Percentiles rank a stretch among this genome's conserved stretches.
Evolutionary conservation across 2,888 invertebrate genomes (phyloP).

Genomic region (Nomada ruficornis): DNA sequence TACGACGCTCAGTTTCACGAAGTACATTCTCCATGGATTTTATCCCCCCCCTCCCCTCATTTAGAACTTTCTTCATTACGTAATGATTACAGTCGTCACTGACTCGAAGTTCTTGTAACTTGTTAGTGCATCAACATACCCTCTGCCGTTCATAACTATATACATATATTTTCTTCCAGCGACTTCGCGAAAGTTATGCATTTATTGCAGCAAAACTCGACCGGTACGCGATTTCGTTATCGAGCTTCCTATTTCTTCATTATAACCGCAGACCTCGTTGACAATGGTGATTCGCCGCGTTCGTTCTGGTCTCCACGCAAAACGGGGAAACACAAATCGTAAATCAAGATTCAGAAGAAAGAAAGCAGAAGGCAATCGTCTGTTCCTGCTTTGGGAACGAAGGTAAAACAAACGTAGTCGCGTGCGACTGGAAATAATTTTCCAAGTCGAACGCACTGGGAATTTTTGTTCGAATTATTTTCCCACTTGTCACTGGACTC

Average conservation of each 20-base stretch:
- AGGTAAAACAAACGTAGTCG: background rate
- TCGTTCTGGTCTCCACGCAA: background rate
- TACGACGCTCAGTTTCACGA: background rate
- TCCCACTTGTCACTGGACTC: conserved; percentile 20
- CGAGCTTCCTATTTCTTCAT: background rate
- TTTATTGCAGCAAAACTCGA: conserved; percentile 22
- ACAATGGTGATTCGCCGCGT: background rate
- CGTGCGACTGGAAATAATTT: conserved; percentile 10
- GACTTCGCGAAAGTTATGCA: conserved; percentile 23
- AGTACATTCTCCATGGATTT: conserved; percentile 12
- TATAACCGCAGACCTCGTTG: background rate
- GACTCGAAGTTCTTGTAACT: conserved; percentile 31
- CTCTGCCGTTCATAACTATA: conserved; percentile 1
- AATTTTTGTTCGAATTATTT: conserved; percentile 34
- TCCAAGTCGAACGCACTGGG: background rate
- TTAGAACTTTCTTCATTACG: conserved; percentile 38
- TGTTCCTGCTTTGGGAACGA: too few relatives aligned
- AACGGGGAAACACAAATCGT: too few relatives aligned
- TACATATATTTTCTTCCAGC: background rate
- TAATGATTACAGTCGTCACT: conserved; percentile 5
- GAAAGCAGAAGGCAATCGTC: too few relatives aligned
- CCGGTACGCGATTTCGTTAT: background rate
- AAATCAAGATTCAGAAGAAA: too few relatives aligned
- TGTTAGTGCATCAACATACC: conserved; percentile 21
- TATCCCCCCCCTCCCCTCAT: background rate